Base-by-base conservation (phyloP, 1,140 invertebrate species). In the Helicorthomorpha holstii region DNA sequence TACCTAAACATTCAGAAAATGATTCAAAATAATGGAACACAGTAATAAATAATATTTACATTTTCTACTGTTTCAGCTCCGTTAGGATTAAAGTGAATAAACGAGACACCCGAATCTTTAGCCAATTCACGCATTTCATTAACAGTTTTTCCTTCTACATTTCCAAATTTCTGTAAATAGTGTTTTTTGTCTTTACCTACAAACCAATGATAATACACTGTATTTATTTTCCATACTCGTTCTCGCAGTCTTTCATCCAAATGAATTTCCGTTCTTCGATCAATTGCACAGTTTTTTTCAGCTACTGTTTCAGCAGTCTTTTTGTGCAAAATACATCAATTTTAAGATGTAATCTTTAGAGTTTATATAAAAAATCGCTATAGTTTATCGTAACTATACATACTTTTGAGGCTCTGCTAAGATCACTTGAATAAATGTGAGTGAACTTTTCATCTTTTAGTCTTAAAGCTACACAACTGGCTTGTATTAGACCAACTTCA, bases 341-440 rank as follows among this genome's bases (percentile, higher is more conserved):
- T n/a, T n/a, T n/a, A n/a, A n/a, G n/a, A n/a, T n/a, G n/a, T n/a
- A n/a, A n/a, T n/a, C n/a, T n/a, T n/a, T n/a, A n/a, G n/a, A n/a
- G n/a, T n/a, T n/a, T n/a, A n/a, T n/a, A n/a, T n/a, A n/a, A n/a
- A n/a, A n/a, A n/a, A n/a, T n/a, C n/a, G n/a, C n/a, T n/a, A n/a
- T n/a, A n/a, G 29, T 7, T 34, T 34, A 34, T 7, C 29, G 29
- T 7, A 7, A 34, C 16, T 34, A 7, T 34, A 7, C 16, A 34
- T 7, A 34, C 29, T 34, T 34, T 34, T 34, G 16, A 34, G 29
- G 67, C 67, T 27, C 67, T 53, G 22, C 46, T 57, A 2, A 69
- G 53, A 60, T 69, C 67, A 60, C 66, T 67, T 12, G 61, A 55
- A 52, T 63, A 66, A 10, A 67, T 58, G 54, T 67, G 66, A 24